A percentile compares a stretch with the other conserved stretches of the same genome.
phyloP scores from a whole-genome alignment of 2,797 vertebrate species.

The Nannoperca obscura region DNA sequence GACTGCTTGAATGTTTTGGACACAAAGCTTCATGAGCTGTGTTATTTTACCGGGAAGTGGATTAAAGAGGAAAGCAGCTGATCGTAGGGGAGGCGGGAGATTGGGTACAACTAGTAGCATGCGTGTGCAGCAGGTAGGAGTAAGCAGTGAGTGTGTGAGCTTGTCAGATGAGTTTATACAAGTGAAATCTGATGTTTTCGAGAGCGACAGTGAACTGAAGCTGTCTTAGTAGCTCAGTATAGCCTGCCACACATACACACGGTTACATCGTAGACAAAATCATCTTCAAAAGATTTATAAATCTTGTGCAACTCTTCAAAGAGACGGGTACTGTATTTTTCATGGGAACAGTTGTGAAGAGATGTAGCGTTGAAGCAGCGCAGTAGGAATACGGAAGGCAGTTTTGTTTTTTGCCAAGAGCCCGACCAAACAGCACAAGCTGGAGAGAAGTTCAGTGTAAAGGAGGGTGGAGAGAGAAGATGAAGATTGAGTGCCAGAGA shows the following conservation, averaged over 20 bases:
- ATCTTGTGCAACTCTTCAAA: conserved; percentile 43
- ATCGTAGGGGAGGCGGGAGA: not conserved
- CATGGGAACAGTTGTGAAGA: conserved; percentile 39
- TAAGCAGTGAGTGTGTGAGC: not conserved
- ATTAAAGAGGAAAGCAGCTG: not conserved
- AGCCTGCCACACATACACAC: not conserved
- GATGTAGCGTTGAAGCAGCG: conserved; percentile 14
- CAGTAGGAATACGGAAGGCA: conserved; percentile 27
- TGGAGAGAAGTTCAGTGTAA: conserved; percentile 19
- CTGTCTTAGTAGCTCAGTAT: conserved; percentile 1
- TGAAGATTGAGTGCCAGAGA: conserved; percentile 29
- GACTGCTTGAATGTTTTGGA: not conserved
- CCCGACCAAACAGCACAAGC: conserved; percentile 38
- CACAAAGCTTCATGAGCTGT: not conserved
- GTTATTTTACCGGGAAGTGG: not conserved
- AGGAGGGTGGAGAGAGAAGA: conserved; percentile 25
- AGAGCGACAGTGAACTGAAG: not conserved
- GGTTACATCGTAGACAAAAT: conserved; percentile 19
- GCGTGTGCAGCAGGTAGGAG: conserved; percentile 1
- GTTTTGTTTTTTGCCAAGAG: conserved; percentile 43
- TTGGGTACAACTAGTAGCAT: not conserved
- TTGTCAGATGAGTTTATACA: conserved; percentile 2
- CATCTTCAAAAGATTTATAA: conserved; percentile 34
- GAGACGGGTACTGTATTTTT: conserved; percentile 45
- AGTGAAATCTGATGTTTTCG: not conserved